Percentiles rank a stretch among this genome's conserved stretches.
Evolutionary conservation across 92 coral and sea anemone species (phyloP).

Genomic region (Zoanthus sansibaricus): DNA sequence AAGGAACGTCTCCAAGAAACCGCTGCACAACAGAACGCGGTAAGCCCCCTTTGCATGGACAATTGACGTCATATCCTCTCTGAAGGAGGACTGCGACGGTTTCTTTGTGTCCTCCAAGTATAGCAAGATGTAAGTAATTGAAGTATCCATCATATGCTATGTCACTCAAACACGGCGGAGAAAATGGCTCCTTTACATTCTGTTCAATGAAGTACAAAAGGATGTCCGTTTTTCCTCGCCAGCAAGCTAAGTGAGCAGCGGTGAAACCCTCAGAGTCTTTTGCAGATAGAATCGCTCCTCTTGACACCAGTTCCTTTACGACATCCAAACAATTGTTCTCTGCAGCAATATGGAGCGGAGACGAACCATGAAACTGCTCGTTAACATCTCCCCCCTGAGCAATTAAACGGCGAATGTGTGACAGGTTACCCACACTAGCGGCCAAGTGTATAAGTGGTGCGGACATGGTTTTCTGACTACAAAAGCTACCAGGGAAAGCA

Average conservation of each 20-base stretch:
- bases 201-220: constrained; percentile 19
- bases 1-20: constrained; percentile 3
- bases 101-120: constrained; percentile 21
- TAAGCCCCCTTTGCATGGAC: not conserved
- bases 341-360: constrained; percentile 36
- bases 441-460: not conserved
- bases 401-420: not conserved
- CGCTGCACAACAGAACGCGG: constrained; percentile 23
- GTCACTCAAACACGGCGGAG: not conserved
- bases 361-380: not conserved
- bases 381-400: not conserved
- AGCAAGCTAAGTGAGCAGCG: constrained; percentile 17
- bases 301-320: not conserved
- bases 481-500: not conserved
- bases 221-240: constrained; percentile 20
- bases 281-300: constrained; percentile 29
- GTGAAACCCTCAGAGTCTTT: constrained; percentile 22
- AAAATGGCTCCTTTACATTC: not conserved
- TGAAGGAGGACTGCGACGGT: constrained; percentile 15
- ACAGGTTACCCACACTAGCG: not conserved
- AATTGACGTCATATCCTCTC: constrained; percentile 6
- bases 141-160: constrained; percentile 27
- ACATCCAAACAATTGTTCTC: constrained; percentile 20
- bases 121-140: constrained; percentile 33
- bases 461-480: too few relatives aligned